A percentile compares a stretch with the other conserved stretches of the same genome.
Conservation (phyloP, 2,113 vertebrate species). For the Bujurquina vittata region DNA sequence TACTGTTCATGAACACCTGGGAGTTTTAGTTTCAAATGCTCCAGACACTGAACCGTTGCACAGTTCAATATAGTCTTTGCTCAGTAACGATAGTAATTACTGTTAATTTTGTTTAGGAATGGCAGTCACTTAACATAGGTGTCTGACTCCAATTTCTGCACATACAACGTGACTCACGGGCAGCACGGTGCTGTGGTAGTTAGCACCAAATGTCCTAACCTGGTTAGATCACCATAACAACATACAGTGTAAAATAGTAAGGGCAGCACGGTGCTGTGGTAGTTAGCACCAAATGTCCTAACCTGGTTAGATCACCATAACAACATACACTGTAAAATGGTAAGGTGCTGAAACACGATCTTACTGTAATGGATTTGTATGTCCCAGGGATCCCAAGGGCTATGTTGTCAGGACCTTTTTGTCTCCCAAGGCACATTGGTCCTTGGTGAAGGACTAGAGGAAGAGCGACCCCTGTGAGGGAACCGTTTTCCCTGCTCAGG, state of each 20-base stretch:
- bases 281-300: no score
- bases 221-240: not conserved
- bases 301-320: not conserved
- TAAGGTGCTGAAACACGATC: no score
- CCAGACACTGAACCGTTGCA: not conserved
- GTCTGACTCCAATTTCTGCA: not conserved
- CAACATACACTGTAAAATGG: not conserved
- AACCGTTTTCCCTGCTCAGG: no score
- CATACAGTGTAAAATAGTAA: not conserved
- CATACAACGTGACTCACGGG: not conserved
- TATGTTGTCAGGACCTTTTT: no score
- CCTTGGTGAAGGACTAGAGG: no score
- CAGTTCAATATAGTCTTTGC: not conserved
- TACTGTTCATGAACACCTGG: not conserved
- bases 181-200: no score
- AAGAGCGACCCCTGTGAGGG: no score
- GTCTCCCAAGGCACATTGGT: no score
- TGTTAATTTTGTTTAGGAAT: not conserved
- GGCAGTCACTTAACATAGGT: not conserved
- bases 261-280: no score
- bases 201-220: no score
- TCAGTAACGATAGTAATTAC: constrained; percentile 19
- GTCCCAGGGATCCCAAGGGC: no score
- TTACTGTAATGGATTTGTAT: no score
- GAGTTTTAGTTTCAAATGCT: not conserved